These are phyloP conservation scores for Aulostomus chinensis DNA, from an alignment of 2,797 vertebrate species.

Conservation along the genomic window DNA sequence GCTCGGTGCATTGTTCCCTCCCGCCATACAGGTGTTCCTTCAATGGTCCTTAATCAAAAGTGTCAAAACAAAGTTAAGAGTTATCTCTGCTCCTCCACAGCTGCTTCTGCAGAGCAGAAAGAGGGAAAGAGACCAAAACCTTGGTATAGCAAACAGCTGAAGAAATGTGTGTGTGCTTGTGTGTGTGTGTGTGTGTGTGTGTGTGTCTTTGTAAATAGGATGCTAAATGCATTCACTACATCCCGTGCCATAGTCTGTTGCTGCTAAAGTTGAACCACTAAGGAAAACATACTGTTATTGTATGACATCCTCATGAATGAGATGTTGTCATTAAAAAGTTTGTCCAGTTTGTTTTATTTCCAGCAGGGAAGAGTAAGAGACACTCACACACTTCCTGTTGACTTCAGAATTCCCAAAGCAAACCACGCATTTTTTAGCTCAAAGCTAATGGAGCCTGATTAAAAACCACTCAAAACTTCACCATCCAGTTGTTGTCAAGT, in stretches of 20 bases:
- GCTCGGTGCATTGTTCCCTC: conserved; percentile 82
- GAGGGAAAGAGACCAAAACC: conserved; percentile 53
- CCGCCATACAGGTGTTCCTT: conserved; percentile 89
- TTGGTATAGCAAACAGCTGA: conserved; percentile 50
- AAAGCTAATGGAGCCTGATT: no score
- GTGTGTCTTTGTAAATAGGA: conserved; percentile 19
- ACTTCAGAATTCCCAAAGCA: no score
- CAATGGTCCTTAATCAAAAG: conserved; percentile 90
- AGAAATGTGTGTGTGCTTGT: conserved; percentile 1
- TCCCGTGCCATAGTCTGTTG: conserved; percentile 17
- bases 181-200: not conserved
- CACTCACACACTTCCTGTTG: no score
- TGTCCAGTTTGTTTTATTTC: not conserved
- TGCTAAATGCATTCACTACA: conserved; percentile 33
- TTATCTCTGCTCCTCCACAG: conserved; percentile 81
- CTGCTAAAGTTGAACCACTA: conserved; percentile 34
- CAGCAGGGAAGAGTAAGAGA: no score
- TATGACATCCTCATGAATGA: conserved; percentile 13
- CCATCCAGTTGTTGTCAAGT: no score
- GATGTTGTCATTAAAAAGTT: conserved; percentile 12
- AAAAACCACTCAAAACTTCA: no score
- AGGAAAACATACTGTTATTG: conserved; percentile 22
- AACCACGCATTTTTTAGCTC: no score
- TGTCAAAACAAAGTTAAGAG: conserved; percentile 91
- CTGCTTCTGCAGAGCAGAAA: conserved; percentile 66